Evolutionary conservation across 2,797 vertebrate species (phyloP).

Genomic region (Galago senegalensis): DNA sequence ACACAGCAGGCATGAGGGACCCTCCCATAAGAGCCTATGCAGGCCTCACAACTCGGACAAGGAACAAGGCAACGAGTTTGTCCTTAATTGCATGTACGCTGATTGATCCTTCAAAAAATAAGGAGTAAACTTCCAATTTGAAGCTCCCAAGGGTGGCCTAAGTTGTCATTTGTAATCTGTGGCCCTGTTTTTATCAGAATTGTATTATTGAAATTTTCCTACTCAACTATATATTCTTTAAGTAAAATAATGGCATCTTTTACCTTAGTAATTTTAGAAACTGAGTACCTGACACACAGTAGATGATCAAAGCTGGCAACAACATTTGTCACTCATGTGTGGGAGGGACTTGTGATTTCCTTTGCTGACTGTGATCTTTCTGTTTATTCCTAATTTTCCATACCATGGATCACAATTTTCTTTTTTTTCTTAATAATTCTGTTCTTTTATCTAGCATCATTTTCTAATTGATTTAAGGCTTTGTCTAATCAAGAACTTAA

Average conservation of each 20-base stretch:
- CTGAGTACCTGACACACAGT: neutral
- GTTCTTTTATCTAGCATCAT: neutral
- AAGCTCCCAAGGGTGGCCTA: neutral
- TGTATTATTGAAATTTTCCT: neutral
- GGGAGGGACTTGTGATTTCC: neutral
- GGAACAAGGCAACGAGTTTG: neutral
- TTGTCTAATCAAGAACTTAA: conserved; percentile 54
- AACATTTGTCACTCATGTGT: neutral
- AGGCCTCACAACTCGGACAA: neutral
- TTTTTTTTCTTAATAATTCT: conserved; percentile 56
- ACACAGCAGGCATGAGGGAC: neutral
- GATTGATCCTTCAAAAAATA: neutral
- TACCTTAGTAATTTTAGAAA: neutral
- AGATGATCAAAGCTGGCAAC: neutral
- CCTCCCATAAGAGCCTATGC: neutral
- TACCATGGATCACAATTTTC: neutral
- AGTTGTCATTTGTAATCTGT: neutral
- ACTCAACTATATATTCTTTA: neutral
- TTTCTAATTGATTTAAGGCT: conserved; percentile 20
- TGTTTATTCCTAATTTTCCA: conserved; percentile 21
- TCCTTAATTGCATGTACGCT: neutral
- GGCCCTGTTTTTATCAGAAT: conserved; percentile 30
- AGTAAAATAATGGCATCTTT: neutral
- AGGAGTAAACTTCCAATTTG: neutral
- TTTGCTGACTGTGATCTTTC: neutral